These are phyloP conservation scores for Aldabrachelys gigantea DNA, from an alignment of 2,113 vertebrate species.

Conservation along the genomic window DNA sequence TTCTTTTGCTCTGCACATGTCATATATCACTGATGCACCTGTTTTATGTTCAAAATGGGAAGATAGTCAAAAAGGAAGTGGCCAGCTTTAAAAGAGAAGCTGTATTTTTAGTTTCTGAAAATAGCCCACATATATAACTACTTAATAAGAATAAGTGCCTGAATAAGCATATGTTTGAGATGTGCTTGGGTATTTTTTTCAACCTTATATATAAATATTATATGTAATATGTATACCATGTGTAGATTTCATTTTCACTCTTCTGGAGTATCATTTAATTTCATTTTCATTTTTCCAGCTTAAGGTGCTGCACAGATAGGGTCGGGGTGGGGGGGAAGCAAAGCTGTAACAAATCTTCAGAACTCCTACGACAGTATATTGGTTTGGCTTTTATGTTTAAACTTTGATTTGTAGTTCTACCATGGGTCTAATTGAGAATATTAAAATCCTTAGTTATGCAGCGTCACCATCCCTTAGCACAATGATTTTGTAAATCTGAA, in stretches of 20 bases:
- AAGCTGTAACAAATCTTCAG: background rate
- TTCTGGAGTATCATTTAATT: background rate
- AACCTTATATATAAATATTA: background rate
- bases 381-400: background rate
- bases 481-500: background rate
- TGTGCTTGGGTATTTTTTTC: background rate
- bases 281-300: background rate
- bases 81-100: constrained; percentile 76
- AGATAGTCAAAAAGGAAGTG: constrained; percentile 75
- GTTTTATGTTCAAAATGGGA: constrained; percentile 78
- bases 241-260: background rate
- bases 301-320: background rate
- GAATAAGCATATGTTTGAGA: constrained; percentile 57
- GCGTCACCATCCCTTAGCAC: background rate
- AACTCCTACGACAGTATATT: background rate
- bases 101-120: constrained; percentile 74
- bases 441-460: background rate
- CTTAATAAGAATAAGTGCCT: constrained; percentile 68
- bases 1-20: constrained; percentile 48
- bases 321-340: background rate
- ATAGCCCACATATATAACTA: constrained; percentile 75
- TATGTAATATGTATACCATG: background rate
- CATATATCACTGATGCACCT: constrained; percentile 78
- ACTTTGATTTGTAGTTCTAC: background rate
- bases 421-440: fast-evolving